Percentiles rank a stretch among this genome's conserved stretches.
Evolutionary conservation across 2,113 vertebrate genomes (phyloP).

Genomic region (Semnornis frantzii): DNA sequence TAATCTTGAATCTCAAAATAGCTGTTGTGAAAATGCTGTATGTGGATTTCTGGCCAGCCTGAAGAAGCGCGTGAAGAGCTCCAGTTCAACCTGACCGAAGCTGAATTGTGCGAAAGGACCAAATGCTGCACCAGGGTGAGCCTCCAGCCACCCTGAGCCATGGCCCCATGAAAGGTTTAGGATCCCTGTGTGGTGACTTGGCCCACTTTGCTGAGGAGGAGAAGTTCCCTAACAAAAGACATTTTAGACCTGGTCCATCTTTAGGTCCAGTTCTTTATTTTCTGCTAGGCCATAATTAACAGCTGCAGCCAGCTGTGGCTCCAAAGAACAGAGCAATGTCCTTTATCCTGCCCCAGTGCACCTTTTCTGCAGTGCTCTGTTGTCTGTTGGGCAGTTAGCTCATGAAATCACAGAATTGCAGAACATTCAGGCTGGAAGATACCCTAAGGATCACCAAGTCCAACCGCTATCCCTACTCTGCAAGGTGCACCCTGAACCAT

Average conservation of each 20-base stretch:
- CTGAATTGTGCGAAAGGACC: not conserved
- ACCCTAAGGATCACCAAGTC: too few species aligned
- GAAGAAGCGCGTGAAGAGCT: not conserved
- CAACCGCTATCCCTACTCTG: too few species aligned
- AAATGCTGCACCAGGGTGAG: rapidly evolving
- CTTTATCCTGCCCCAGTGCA: not conserved
- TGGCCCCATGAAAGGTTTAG: not conserved
- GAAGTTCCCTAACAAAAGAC: not conserved
- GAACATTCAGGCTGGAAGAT: too few species aligned
- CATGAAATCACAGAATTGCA: too few species aligned
- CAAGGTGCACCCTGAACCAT: too few species aligned
- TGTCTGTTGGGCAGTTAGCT: not conserved
- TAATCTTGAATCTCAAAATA: not conserved
- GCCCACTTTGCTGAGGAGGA: too few species aligned
- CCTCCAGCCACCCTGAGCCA: not conserved
- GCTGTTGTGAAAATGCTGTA: not conserved
- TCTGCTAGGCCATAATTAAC: not conserved
- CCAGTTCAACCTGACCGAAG: not conserved
- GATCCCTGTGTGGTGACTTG: too few species aligned
- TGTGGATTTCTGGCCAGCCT: not conserved
- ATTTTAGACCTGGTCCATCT: not conserved
- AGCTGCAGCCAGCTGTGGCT: not conserved
- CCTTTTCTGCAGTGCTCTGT: not conserved
- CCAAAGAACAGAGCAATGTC: not conserved
- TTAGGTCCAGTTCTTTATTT: not conserved